Conservation (phyloP, 2,113 vertebrate species). For the Indicator maculatus region DNA sequence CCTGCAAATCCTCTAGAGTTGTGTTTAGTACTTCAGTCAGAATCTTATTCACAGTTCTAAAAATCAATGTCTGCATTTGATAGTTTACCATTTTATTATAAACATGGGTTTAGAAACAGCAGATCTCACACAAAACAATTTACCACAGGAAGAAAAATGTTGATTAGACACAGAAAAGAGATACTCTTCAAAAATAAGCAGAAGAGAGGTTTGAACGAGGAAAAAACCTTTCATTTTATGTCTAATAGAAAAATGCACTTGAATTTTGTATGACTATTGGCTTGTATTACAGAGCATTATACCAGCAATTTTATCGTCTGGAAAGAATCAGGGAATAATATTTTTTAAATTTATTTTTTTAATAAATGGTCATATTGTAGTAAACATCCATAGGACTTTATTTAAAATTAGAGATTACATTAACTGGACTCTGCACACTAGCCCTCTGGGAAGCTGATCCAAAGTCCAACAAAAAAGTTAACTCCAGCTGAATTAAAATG, state of each 20-base stretch:
- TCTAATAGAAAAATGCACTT: background rate
- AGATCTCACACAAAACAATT: background rate
- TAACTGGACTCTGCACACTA: background rate
- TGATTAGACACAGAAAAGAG: background rate
- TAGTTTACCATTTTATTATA: background rate
- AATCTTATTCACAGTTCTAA: background rate
- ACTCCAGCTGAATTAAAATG: background rate
- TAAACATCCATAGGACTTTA: background rate
- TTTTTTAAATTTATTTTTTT: background rate
- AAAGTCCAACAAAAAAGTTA: background rate
- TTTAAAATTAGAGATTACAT: background rate
- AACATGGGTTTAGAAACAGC: background rate
- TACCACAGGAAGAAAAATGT: background rate
- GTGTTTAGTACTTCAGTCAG: background rate
- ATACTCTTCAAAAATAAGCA: background rate
- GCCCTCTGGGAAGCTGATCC: background rate
- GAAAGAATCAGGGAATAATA: background rate
- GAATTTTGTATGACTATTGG: background rate
- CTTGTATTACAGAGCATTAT: background rate
- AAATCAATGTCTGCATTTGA: background rate
- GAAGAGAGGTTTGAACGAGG: background rate
- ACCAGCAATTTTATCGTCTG: background rate
- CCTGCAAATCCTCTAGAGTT: background rate
- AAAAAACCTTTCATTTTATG: background rate
- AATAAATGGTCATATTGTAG: background rate